phyloP scores from a whole-genome alignment of 2,113 vertebrate species.

The Burhinus oedicnemus region DNA sequence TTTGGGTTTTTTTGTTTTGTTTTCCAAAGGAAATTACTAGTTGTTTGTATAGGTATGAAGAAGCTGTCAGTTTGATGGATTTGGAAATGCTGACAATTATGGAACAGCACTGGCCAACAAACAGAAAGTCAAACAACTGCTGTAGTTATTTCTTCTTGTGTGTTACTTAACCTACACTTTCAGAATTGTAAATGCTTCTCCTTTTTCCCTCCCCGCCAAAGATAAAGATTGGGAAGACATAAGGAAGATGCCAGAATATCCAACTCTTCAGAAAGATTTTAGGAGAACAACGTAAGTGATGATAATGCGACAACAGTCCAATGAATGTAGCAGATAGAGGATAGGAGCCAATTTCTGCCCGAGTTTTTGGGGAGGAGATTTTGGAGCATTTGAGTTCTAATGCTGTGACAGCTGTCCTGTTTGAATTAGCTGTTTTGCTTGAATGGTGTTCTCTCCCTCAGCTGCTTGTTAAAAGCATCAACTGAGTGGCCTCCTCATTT shows the following conservation, averaged over 20 bases:
- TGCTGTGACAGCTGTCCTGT: background rate
- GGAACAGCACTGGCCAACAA: background rate
- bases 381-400: background rate
- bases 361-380: background rate
- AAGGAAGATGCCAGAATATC: constrained; percentile 99
- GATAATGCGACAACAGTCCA: background rate
- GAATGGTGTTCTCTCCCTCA: background rate
- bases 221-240: constrained; percentile 99
- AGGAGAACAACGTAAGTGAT: constrained; percentile 96
- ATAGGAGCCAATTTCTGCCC: no score
- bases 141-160: background rate
- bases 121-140: background rate
- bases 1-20: background rate
- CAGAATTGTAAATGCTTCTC: constrained; percentile 39
- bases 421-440: background rate
- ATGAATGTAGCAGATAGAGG: background rate
- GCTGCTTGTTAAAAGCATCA: background rate
- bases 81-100: background rate
- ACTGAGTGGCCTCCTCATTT: background rate
- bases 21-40: background rate
- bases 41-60: background rate
- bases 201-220: constrained; percentile 43
- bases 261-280: constrained; percentile 97
- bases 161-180: background rate
- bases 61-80: constrained; percentile 13